Evolutionary conservation across 2,113 vertebrate species (phyloP).

Genomic region (Azemiops feae): DNA sequence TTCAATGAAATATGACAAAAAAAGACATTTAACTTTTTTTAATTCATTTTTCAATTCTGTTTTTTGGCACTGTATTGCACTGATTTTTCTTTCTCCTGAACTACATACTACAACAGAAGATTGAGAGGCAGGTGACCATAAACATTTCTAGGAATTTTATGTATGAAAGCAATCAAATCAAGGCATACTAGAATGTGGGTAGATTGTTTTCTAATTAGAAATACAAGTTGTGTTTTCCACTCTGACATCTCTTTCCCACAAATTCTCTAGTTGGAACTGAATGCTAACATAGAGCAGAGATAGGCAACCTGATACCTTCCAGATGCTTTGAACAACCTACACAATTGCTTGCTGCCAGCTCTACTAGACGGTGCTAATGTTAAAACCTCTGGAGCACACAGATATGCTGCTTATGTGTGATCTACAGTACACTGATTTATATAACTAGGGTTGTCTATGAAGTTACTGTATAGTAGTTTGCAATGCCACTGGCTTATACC

Average conservation of each 20-base stretch:
- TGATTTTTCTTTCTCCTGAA: neutral
- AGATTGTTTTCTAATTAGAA: neutral
- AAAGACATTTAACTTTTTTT: neutral
- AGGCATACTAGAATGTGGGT: neutral
- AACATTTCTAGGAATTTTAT: neutral
- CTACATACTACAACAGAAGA: no score
- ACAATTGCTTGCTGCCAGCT: neutral
- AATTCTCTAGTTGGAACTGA: neutral
- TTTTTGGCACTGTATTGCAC: neutral
- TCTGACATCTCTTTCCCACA: neutral
- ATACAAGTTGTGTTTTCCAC: neutral
- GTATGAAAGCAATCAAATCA: neutral
- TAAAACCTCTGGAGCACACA: neutral
- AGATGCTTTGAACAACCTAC: neutral
- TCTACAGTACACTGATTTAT: neutral
- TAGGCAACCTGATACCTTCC: neutral
- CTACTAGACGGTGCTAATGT: neutral
- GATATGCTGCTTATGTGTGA: neutral
- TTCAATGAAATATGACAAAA: neutral
- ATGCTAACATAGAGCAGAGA: neutral
- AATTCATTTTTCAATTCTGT: neutral
- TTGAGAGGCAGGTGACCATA: neutral
- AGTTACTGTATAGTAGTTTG: neutral
- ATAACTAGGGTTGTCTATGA: neutral
- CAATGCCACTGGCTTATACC: neutral